Evolutionary conservation across 2,113 vertebrate genomes (phyloP).

Genomic region (Fregata magnificens): DNA sequence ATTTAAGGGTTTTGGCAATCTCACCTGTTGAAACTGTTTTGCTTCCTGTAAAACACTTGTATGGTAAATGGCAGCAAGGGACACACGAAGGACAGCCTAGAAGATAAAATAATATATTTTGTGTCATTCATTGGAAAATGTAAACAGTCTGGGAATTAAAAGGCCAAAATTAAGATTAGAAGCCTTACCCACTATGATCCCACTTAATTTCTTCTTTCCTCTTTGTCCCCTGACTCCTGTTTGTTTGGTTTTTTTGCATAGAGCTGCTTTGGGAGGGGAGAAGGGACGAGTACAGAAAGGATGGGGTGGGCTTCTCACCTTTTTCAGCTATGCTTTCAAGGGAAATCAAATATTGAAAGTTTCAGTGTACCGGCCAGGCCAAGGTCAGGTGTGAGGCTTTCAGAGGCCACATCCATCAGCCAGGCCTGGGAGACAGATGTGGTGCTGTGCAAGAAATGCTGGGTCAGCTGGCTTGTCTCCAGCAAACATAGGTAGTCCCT

Average conservation of each 20-base stretch:
- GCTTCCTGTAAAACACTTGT: not conserved
- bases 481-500: too few relatives aligned
- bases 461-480: not conserved
- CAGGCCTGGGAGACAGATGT: not conserved
- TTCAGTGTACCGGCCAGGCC: not conserved
- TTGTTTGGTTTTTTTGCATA: not conserved
- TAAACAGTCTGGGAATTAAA: not conserved
- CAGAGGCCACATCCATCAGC: not conserved
- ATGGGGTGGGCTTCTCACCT: not conserved
- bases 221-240: not conserved
- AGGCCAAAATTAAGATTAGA: not conserved
- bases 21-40: not conserved
- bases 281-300: not conserved
- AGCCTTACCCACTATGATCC: not conserved
- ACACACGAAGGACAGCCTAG: not conserved
- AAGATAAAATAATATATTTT: not conserved
- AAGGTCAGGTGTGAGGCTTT: not conserved
- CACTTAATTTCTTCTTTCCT: not conserved
- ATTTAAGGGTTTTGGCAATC: not conserved
- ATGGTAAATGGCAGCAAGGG: not conserved
- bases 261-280: not conserved
- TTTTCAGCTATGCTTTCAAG: not conserved
- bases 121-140: not conserved
- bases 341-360: not conserved
- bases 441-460: not conserved